Percentiles rank a stretch among this genome's conserved stretches.
These are phyloP conservation scores for Oceanodroma leucorhoa DNA, from an alignment of 2,797 vertebrate genomes.

Conservation along the genomic window DNA sequence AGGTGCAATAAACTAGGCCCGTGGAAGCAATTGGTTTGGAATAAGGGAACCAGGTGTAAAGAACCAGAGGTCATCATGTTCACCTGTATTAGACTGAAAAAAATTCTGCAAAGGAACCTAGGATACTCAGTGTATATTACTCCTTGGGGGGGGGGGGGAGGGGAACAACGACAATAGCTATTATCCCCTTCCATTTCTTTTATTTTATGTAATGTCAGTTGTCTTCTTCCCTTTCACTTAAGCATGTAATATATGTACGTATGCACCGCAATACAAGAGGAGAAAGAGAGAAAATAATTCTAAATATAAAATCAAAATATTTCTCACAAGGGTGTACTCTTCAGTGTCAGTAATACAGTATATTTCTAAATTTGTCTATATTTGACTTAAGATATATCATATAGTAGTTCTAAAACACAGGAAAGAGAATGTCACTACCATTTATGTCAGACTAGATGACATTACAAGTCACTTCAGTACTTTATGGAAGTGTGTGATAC, in stretches of 20 bases:
- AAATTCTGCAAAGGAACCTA: not conserved
- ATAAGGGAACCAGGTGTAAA: not conserved
- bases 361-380: not conserved
- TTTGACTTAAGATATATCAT: not conserved
- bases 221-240: not conserved
- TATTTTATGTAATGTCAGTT: not conserved
- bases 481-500: not conserved
- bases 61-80: not conserved
- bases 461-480: not conserved
- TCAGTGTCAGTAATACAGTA: not conserved
- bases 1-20: not conserved
- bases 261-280: not conserved
- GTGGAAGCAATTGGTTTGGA: not conserved
- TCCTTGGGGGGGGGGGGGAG: rapidly evolving
- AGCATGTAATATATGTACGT: not conserved
- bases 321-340: not conserved
- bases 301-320: not conserved
- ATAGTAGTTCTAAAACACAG: not conserved
- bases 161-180: not conserved
- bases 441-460: not conserved
- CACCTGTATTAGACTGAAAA: not conserved
- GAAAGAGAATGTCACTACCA: not conserved
- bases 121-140: not conserved
- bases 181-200: not conserved
- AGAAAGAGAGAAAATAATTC: not conserved